A percentile compares a stretch with the other conserved stretches of the same genome.
Conservation (phyloP, 2,888 invertebrate genomes). For the Lamproptera curius region DNA sequence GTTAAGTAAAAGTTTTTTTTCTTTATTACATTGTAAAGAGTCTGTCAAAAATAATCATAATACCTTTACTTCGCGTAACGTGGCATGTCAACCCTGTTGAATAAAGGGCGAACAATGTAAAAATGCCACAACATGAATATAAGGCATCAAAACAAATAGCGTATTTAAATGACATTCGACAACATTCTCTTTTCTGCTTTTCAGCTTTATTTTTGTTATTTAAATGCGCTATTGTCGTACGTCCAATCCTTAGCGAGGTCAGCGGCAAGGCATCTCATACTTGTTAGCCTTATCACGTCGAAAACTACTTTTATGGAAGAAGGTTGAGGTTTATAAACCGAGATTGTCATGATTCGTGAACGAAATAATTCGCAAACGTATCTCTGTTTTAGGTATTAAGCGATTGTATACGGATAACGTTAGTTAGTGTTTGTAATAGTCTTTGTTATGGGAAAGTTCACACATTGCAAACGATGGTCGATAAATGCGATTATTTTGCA, state of each 20-base stretch:
- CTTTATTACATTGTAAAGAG: too few relatives aligned
- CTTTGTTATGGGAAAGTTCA: constrained; percentile 10
- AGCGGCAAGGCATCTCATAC: constrained; percentile 6
- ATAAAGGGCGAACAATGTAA: too few relatives aligned
- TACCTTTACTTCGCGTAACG: too few relatives aligned
- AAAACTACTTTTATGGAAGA: constrained; percentile 19
- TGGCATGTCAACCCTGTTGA: too few relatives aligned
- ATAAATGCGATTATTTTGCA: constrained; percentile 12
- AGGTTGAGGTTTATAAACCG: constrained; percentile 15
- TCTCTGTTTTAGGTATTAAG: not conserved
- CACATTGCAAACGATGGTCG: constrained; percentile 8
- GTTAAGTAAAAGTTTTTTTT: too few relatives aligned
- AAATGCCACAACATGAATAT: too few relatives aligned
- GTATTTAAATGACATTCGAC: too few relatives aligned
- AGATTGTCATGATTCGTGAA: constrained; percentile 4
- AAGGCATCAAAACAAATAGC: too few relatives aligned
- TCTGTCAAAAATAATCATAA: too few relatives aligned
- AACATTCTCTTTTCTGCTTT: not conserved
- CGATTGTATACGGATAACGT: too few relatives aligned
- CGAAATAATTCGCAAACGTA: constrained; percentile 2
- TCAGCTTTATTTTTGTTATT: constrained; percentile 5
- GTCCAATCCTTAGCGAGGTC: constrained; percentile 10
- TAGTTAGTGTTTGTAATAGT: too few relatives aligned
- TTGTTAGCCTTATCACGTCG: constrained; percentile 20
- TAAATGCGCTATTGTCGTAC: constrained; percentile 1